phyloP scores from a whole-genome alignment of 2,888 invertebrate species.

The Oscheius sp. region DNA sequence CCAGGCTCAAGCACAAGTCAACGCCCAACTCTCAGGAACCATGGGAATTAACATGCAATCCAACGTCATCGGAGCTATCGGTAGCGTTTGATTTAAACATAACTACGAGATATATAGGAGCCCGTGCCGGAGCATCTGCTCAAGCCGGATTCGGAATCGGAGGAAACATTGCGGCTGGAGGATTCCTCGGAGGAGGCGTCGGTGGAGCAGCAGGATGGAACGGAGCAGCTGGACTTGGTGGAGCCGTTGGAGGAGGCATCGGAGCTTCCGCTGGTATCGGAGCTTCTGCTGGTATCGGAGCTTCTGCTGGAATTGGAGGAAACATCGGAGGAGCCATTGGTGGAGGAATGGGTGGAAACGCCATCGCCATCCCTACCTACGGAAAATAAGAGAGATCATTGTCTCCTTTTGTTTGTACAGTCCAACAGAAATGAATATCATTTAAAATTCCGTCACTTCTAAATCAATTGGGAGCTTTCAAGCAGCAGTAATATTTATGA shows the following conservation, averaged over 20 bases:
- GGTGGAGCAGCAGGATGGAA: background rate
- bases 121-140: background rate
- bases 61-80: background rate
- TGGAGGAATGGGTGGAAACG: background rate
- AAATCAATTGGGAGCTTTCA: too few relatives aligned
- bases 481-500: too few relatives aligned
- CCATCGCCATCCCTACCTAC: background rate
- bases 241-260: background rate
- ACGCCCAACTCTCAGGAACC: background rate
- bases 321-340: background rate
- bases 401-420: slow-evolving; percentile 1
- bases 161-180: background rate
- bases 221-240: background rate
- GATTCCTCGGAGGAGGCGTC: slow-evolving; percentile 3
- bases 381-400: background rate
- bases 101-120: too few relatives aligned
- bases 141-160: background rate
- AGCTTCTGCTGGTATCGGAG: background rate
- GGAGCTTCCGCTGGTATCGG: background rate
- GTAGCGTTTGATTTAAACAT: too few relatives aligned
- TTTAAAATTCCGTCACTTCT: background rate
- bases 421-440: background rate
- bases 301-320: background rate
- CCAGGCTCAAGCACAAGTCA: slow-evolving; percentile 5
- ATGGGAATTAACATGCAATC: background rate